A percentile compares a stretch with the other conserved stretches of the same genome.
Evolutionary conservation across 1,140 invertebrate genomes (phyloP).

Genomic region (Ephestia elutella): DNA sequence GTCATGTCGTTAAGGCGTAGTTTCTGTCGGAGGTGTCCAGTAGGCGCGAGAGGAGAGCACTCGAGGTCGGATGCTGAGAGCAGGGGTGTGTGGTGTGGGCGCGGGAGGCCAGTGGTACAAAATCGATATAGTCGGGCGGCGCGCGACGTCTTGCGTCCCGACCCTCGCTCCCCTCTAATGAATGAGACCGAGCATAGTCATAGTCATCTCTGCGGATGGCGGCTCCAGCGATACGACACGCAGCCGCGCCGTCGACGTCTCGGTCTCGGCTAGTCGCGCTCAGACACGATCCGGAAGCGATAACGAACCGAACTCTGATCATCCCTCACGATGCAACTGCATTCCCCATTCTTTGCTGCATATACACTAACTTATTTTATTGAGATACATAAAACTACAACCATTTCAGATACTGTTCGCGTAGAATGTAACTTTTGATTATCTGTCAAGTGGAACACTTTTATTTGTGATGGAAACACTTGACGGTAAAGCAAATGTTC

Average conservation of each 20-base stretch:
- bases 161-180: conserved; percentile 58
- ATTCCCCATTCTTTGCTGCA: conserved; percentile 18
- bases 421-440: not conserved
- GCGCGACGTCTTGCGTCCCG: conserved; percentile 63
- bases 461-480: conserved; percentile 3
- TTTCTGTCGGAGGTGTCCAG: conserved; percentile 64
- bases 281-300: conserved; percentile 39
- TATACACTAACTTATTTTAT: conserved; percentile 13
- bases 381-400: not conserved
- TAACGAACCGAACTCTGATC: conserved; percentile 45
- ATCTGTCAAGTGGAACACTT: not conserved
- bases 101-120: conserved; percentile 62
- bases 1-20: conserved; percentile 66
- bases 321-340: conserved; percentile 28
- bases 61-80: conserved; percentile 71
- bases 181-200: conserved; percentile 71
- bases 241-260: conserved; percentile 31
- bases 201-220: conserved; percentile 69
- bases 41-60: conserved; percentile 67
- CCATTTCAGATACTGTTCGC: not conserved
- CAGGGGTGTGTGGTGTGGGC: conserved; percentile 46
- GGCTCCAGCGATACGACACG: conserved; percentile 49
- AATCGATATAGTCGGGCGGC: conserved; percentile 70
- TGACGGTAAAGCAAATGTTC: not conserved
- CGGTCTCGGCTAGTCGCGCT: conserved; percentile 31